phyloP scores from a whole-genome alignment of 2,888 invertebrate genomes.

The Lasioglossum figueresi region DNA sequence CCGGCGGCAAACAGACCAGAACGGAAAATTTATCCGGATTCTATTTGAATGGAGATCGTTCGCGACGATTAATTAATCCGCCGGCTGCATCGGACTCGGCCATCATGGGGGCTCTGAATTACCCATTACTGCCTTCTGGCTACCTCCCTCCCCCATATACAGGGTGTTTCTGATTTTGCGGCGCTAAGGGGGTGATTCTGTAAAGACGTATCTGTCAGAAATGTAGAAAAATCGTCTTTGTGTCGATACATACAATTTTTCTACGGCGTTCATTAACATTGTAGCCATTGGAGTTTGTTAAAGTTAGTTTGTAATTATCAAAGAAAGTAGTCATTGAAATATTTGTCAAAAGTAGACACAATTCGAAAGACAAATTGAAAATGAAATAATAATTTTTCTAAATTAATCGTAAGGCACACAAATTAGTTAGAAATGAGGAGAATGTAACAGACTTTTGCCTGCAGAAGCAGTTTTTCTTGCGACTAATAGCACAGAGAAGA shows the following conservation, averaged over 20 bases:
- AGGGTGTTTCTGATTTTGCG: background rate
- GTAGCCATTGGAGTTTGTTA: background rate
- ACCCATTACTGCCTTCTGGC: background rate
- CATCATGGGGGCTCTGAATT: constrained; percentile 61
- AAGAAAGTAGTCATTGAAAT: background rate
- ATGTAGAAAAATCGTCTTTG: no score
- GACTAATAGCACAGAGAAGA: background rate
- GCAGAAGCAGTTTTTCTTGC: background rate
- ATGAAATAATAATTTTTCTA: background rate
- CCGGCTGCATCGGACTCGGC: constrained; percentile 41
- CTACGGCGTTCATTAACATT: background rate
- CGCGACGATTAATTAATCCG: constrained; percentile 68
- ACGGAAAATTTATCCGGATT: constrained; percentile 69
- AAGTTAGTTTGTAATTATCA: background rate
- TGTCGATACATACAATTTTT: no score
- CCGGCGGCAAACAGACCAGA: constrained; percentile 55
- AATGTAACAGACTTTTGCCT: background rate
- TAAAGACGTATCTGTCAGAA: background rate
- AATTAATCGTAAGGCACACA: no score
- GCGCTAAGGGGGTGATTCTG: background rate
- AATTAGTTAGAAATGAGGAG: background rate
- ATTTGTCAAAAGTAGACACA: background rate
- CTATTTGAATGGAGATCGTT: constrained; percentile 69
- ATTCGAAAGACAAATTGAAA: background rate
- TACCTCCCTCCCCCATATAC: background rate